Percentiles rank a stretch among this genome's conserved stretches.
phyloP scores from a whole-genome alignment of 2,113 vertebrate species.

The Bostrychus sinensis region DNA sequence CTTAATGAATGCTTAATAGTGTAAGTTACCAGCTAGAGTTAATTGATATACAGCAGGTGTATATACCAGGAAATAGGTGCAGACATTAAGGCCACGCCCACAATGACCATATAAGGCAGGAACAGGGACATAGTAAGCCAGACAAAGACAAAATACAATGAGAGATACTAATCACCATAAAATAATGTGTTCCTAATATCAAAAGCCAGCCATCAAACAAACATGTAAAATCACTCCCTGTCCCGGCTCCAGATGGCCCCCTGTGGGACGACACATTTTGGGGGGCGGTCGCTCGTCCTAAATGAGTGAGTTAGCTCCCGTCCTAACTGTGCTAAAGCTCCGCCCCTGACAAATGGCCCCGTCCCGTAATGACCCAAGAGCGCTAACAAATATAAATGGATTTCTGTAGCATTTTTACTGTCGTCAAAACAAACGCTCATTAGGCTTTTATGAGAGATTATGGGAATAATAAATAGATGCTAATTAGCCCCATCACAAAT shows the following conservation, averaged over 20 bases:
- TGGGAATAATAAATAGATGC: conserved; percentile 79
- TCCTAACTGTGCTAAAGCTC: conserved; percentile 30
- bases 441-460: conserved; percentile 77
- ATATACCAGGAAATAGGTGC: too few relatives aligned
- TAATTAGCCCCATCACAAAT: conserved; percentile 77
- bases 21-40: too few relatives aligned
- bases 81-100: too few relatives aligned
- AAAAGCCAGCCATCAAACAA: neutral
- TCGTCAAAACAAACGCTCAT: conserved; percentile 82
- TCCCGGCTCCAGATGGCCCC: conserved; percentile 39
- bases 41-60: too few relatives aligned
- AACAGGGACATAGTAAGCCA: too few relatives aligned
- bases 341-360: conserved; percentile 69
- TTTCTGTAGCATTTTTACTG: conserved; percentile 77
- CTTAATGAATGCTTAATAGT: too few relatives aligned
- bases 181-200: neutral
- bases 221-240: neutral
- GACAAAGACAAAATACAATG: too few relatives aligned
- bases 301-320: conserved; percentile 25
- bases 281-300: conserved; percentile 26
- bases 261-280: conserved; percentile 23
- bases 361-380: conserved; percentile 73
- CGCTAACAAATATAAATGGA: conserved; percentile 79
- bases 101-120: too few relatives aligned
- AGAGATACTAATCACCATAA: neutral